Conservation (phyloP, 2,797 vertebrate genomes). For the Pseudochaenichthys georgianus region DNA sequence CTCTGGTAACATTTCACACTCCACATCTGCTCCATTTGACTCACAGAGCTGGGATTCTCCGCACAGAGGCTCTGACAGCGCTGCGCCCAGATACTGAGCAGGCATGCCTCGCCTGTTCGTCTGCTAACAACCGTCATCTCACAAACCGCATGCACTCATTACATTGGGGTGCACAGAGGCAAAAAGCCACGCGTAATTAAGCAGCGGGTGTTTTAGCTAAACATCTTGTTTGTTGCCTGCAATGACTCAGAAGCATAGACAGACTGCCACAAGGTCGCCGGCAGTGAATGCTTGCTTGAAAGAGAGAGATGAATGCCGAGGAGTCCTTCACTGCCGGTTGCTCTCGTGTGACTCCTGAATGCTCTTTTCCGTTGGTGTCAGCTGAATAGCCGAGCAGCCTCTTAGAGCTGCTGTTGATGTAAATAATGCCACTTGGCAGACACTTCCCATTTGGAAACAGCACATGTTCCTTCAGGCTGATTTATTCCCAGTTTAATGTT, state of each 20-base stretch:
- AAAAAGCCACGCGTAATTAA: slow-evolving; percentile 60
- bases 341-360: slow-evolving; percentile 59
- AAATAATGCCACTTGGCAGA: slow-evolving; percentile 68
- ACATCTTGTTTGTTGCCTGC: slow-evolving; percentile 62
- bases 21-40: slow-evolving; percentile 59
- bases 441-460: slow-evolving; percentile 54
- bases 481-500: slow-evolving; percentile 71
- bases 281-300: slow-evolving; percentile 28
- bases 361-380: slow-evolving; percentile 56
- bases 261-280: slow-evolving; percentile 51
- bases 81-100: slow-evolving; percentile 44
- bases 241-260: slow-evolving; percentile 50
- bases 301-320: slow-evolving; percentile 40
- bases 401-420: slow-evolving; percentile 51
- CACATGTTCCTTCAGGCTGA: slow-evolving; percentile 63
- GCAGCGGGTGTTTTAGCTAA: slow-evolving; percentile 53
- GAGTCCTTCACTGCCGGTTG: slow-evolving; percentile 23
- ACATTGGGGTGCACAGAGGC: slow-evolving; percentile 17
- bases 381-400: slow-evolving; percentile 50
- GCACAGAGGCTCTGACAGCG: slow-evolving; percentile 41
- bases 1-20: slow-evolving; percentile 68
- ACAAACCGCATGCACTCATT: slow-evolving; percentile 42
- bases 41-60: slow-evolving; percentile 62
- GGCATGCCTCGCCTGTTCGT: slow-evolving; percentile 34
- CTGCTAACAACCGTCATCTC: slow-evolving; percentile 48